phyloP scores from a whole-genome alignment of 1,140 invertebrate species.

The Hirudo medicinalis region DNA sequence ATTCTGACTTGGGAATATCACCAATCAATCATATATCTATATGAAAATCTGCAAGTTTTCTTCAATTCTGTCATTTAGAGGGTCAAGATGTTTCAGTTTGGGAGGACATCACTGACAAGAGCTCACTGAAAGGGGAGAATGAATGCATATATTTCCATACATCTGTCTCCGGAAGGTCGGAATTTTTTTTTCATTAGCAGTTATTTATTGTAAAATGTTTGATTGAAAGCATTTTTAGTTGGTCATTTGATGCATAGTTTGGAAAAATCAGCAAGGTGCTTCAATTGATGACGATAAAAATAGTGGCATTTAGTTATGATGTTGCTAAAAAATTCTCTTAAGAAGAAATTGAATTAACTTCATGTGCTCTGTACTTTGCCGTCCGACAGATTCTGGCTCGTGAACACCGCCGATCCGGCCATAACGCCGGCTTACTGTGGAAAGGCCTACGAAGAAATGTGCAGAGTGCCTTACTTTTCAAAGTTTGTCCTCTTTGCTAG shows the following conservation, averaged over 20 bases:
- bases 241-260: too few species aligned
- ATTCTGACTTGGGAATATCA: too few species aligned
- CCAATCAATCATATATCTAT: too few species aligned
- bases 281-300: too few species aligned
- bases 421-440: neutral
- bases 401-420: neutral
- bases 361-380: neutral
- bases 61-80: conserved; percentile 25
- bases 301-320: too few species aligned
- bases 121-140: neutral
- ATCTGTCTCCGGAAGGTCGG: conserved; percentile 16
- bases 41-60: too few species aligned
- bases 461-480: conserved; percentile 1
- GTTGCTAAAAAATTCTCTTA: too few species aligned
- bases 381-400: neutral
- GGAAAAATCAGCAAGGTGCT: too few species aligned
- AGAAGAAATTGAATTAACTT: too few species aligned
- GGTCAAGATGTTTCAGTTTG: conserved; percentile 1
- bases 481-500: neutral
- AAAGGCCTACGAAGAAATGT: conserved; percentile 10
- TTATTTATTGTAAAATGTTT: neutral
- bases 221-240: neutral
- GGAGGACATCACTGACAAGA: conserved; percentile 6
- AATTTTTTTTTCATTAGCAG: neutral
- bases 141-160: conserved; percentile 6